Conservation (phyloP, 2,113 vertebrate species). For the Astur gentilis region DNA sequence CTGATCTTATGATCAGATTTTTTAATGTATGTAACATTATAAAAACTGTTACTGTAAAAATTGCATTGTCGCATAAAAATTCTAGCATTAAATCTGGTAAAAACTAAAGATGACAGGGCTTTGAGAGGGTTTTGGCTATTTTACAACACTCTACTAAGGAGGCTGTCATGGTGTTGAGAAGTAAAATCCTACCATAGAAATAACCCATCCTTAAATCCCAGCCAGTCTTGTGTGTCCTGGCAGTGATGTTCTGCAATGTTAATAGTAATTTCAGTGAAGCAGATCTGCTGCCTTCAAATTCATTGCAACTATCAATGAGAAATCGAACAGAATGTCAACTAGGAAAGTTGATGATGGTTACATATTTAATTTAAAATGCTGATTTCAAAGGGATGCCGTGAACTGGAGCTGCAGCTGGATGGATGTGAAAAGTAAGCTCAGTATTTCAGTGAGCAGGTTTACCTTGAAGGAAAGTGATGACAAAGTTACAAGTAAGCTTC, state of each 20-base stretch:
- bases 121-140: neutral
- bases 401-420: neutral
- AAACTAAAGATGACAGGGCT: neutral
- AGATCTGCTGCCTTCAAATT: neutral
- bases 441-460: neutral
- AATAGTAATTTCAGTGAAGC: neutral
- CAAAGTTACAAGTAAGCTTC: neutral
- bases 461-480: neutral
- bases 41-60: neutral
- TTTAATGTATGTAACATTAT: neutral
- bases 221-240: neutral
- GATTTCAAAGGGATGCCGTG: neutral
- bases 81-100: neutral
- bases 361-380: neutral
- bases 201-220: neutral
- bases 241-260: neutral
- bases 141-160: neutral
- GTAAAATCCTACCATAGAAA: neutral
- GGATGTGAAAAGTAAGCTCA: neutral
- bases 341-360: neutral
- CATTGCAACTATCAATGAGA: neutral
- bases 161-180: neutral
- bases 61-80: neutral
- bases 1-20: neutral
- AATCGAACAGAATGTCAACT: neutral